Evolutionary conservation across 2,888 invertebrate genomes (phyloP).

Genomic region (Heteromyza rotundicornis): DNA sequence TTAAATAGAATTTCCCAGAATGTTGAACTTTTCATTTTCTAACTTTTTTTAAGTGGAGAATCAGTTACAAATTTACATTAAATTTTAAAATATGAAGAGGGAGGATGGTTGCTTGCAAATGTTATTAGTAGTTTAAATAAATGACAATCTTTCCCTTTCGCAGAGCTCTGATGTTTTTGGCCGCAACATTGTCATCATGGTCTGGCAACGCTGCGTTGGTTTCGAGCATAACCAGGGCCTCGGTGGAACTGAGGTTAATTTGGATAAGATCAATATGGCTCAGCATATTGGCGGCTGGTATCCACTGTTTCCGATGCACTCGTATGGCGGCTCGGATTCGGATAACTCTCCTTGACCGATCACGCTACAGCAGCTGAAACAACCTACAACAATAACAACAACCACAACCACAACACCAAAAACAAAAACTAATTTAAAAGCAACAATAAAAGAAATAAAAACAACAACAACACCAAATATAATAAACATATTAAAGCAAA

Average conservation of each 20-base stretch:
- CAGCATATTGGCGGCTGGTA: constrained; percentile 89
- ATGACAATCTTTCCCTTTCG: no score
- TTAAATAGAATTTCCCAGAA: no score
- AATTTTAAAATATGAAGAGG: no score
- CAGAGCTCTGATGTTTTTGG: constrained; percentile 78
- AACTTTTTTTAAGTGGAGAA: no score
- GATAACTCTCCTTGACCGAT: constrained; percentile 64
- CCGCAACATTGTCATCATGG: constrained; percentile 85
- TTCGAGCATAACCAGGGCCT: constrained; percentile 83
- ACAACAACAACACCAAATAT: constrained; percentile 36
- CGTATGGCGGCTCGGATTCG: constrained; percentile 73
- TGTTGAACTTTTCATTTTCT: no score
- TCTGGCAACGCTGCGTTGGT: constrained; percentile 89
- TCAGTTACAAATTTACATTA: no score
- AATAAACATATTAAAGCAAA: neutral
- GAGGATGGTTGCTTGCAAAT: no score
- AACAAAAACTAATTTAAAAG: constrained; percentile 26
- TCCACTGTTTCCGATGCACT: constrained; percentile 86
- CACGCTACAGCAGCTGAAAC: constrained; percentile 34
- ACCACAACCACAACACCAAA: constrained; percentile 24
- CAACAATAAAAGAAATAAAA: constrained; percentile 38
- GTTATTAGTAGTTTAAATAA: no score
- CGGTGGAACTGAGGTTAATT: constrained; percentile 85
- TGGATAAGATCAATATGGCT: constrained; percentile 78
- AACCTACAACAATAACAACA: constrained; percentile 17